Evolutionary conservation across 2,797 vertebrate species (phyloP).

Genomic region (Sylvia borin): DNA sequence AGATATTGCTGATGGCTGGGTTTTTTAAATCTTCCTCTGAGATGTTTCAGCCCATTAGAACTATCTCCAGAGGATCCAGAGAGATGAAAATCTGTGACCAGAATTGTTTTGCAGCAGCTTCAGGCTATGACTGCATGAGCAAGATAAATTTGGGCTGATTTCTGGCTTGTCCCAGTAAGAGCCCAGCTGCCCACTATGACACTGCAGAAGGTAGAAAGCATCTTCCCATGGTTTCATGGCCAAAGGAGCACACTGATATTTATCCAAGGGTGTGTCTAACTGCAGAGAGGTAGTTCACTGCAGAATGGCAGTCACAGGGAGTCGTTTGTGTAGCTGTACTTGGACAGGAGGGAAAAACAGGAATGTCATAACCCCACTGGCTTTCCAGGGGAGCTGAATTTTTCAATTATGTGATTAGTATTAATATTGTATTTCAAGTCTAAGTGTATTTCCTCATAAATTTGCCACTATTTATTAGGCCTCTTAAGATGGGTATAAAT

Average conservation of each 20-base stretch:
- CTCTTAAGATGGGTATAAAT: not conserved
- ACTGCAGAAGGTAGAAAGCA: not conserved
- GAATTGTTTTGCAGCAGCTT: conserved; percentile 1
- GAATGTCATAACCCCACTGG: not conserved
- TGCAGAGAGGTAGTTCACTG: not conserved
- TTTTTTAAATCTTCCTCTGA: not conserved
- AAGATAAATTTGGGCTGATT: not conserved
- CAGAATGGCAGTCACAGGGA: not conserved
- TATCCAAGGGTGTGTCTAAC: not conserved
- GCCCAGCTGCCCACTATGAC: not conserved
- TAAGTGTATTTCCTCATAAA: not conserved
- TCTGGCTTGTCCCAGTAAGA: not conserved
- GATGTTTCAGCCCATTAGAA: not conserved
- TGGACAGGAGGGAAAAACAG: not conserved
- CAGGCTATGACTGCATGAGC: not conserved
- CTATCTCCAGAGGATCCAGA: not conserved
- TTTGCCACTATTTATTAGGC: not conserved
- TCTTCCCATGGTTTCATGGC: not conserved
- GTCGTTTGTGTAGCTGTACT: not conserved
- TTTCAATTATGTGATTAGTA: not conserved
- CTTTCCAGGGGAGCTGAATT: not conserved
- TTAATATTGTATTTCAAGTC: not conserved
- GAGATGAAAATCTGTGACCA: not conserved
- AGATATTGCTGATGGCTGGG: not conserved
- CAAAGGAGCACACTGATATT: not conserved